Evolutionary conservation across 1,140 invertebrate genomes (phyloP).

Genomic region (Zaprionus nigranus): DNA sequence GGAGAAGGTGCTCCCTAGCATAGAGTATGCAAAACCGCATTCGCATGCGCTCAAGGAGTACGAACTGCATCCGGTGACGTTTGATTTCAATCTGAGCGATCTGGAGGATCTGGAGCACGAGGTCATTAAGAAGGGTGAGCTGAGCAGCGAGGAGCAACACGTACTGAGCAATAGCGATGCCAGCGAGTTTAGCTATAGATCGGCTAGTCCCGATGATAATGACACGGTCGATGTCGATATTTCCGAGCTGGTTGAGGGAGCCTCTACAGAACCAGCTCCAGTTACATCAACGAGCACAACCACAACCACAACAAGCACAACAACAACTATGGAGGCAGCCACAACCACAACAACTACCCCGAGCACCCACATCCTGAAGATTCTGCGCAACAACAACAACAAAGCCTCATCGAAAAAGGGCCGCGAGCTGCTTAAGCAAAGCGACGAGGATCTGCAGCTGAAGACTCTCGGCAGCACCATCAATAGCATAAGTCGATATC

Average conservation of each 20-base stretch:
- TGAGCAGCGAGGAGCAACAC: conserved; percentile 61
- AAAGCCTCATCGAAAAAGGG: conserved; percentile 66
- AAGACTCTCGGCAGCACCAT: conserved; percentile 69
- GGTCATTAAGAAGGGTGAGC: conserved; percentile 73
- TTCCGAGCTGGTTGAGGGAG: conserved; percentile 35
- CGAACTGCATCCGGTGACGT: conserved; percentile 78
- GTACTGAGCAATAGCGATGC: conserved; percentile 35
- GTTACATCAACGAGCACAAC: conserved; percentile 21
- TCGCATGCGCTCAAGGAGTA: conserved; percentile 68
- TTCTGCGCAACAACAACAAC: conserved; percentile 65
- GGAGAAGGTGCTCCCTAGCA: conserved; percentile 63
- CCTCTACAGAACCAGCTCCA: conserved; percentile 34
- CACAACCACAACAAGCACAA: conserved; percentile 37
- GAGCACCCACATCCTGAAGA: conserved; percentile 75
- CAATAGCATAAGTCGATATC: conserved; percentile 72
- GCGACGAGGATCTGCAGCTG: conserved; percentile 66
- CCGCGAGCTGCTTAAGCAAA: conserved; percentile 68
- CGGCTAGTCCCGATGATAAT: conserved; percentile 57
- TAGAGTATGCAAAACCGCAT: conserved; percentile 71
- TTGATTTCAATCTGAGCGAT: conserved; percentile 81
- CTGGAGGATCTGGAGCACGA: conserved; percentile 78
- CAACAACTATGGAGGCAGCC: conserved; percentile 13
- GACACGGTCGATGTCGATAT: conserved; percentile 66
- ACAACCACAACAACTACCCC: conserved; percentile 31
- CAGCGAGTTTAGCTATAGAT: conserved; percentile 51